Evolutionary conservation across 2,888 invertebrate species (phyloP), one percentile per base, ranked within the genome.

Genomic region (Craniophora ligustri): DNA sequence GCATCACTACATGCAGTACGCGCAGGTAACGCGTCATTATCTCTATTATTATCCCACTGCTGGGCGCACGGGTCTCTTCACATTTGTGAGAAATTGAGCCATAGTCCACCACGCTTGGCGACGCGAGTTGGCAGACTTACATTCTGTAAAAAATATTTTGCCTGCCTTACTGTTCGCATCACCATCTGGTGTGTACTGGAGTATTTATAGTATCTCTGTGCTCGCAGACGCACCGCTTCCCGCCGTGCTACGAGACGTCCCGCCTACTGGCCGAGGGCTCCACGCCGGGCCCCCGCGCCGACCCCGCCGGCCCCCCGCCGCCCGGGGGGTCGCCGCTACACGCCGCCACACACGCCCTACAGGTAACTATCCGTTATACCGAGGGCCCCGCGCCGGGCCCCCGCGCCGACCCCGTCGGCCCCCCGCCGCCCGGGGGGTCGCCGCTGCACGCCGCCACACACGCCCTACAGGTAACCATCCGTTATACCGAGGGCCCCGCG

Each of bases 231-330:
- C 86, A 86, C 2, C 85, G 88, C 1, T 92, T 84, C 85, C 92
- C 92, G 5, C 92, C 92, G 30, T 87, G 91, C 54, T 92, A 92
- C 74, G 92, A 92, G 50, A 82, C 91, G 3, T 85, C 90, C 0
- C 77, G 88, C 0, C 78, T 91, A 41, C 59, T 90, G 8, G 88
- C 88, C 19, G 76, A 77, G 23, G 78, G 74, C 32, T 53, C 41
- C 3, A 42, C 88, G 19, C 77, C 77, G 23, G 78, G 74, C 32
- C 53, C 41, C 3, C 45, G 55, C 15, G 38, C 23, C 34, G 18
- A n/a, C n/a, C n/a, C 60, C 15, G 41, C n/a, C n/a, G n/a, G n/a
- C n/a, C n/a, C n/a, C n/a, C n/a, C 88, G 19, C 77, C 77, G 23
- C 41, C 3, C 45, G 55, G 14, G 38, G 19, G 32, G 18, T n/a